These are phyloP conservation scores for Liopterus haemorrhoidalis DNA, from an alignment of 2,888 invertebrate species.

Conservation along the genomic window DNA sequence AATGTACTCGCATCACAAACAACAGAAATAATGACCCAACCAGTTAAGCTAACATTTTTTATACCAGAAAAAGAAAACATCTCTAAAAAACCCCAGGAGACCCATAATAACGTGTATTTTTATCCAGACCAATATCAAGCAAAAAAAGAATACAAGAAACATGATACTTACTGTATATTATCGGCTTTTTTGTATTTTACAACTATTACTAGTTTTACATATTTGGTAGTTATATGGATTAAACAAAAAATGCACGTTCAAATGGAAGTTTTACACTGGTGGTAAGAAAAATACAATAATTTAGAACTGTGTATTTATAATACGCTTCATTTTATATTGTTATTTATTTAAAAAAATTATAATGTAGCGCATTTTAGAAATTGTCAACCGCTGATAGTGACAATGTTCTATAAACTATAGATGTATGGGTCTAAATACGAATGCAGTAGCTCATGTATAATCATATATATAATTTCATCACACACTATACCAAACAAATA, in stretches of 20 bases:
- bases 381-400: conserved; percentile 5
- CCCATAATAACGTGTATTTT: too few relatives aligned
- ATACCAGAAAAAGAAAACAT: conserved; percentile 19
- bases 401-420: conserved; percentile 1
- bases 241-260: conserved; percentile 44
- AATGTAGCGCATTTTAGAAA: too few relatives aligned
- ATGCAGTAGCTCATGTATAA: conserved; percentile 16
- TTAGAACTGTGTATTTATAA: background rate
- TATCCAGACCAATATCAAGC: too few relatives aligned
- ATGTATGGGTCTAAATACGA: conserved; percentile 13
- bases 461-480: too few relatives aligned
- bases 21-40: conserved; percentile 12
- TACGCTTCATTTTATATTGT: conserved; percentile 15
- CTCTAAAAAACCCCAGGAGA: background rate
- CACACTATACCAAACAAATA: conserved; percentile 9
- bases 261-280: conserved; percentile 45
- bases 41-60: conserved; percentile 21
- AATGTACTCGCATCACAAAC: background rate
- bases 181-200: conserved; percentile 46
- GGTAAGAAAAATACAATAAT: conserved; percentile 34
- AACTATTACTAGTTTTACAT: conserved; percentile 44
- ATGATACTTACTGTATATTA: conserved; percentile 43
- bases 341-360: conserved; percentile 10
- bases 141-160: conserved; percentile 28
- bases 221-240: conserved; percentile 44